Conservation (phyloP, 2,888 invertebrate genomes). For the Pachymerium ferrugineum region DNA sequence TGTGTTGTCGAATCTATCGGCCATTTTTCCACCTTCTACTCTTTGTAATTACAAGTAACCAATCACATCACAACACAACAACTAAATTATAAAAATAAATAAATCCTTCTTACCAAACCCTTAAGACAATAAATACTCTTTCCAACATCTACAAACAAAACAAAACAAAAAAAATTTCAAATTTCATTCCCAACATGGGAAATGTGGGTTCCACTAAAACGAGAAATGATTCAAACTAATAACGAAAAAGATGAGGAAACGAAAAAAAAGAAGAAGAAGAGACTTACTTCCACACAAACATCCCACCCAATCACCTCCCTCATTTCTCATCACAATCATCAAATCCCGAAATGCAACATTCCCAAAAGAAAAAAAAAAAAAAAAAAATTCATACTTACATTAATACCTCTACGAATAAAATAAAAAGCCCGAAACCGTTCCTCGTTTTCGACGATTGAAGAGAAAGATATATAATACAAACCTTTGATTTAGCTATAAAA, state of each 20-base stretch:
- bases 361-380: neutral
- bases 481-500: constrained; percentile 4
- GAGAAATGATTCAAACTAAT: neutral
- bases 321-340: neutral
- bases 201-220: neutral
- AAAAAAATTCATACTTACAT: neutral
- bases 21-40: no score
- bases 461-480: neutral
- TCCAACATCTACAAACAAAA: no score
- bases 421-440: no score
- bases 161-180: no score
- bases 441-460: neutral
- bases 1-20: no score
- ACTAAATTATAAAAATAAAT: no score
- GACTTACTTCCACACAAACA: neutral
- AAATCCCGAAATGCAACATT: neutral
- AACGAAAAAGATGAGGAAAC: neutral
- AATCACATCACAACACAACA: no score
- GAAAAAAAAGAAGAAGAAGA: neutral
- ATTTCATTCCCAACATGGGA: neutral
- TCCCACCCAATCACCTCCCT: neutral
- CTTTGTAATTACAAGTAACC: no score
- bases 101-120: no score
- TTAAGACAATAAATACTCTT: no score
- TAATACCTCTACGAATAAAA: neutral